Evolutionary conservation across 1,140 invertebrate genomes (phyloP).

Genomic region (Philopotamus ludificatus): DNA sequence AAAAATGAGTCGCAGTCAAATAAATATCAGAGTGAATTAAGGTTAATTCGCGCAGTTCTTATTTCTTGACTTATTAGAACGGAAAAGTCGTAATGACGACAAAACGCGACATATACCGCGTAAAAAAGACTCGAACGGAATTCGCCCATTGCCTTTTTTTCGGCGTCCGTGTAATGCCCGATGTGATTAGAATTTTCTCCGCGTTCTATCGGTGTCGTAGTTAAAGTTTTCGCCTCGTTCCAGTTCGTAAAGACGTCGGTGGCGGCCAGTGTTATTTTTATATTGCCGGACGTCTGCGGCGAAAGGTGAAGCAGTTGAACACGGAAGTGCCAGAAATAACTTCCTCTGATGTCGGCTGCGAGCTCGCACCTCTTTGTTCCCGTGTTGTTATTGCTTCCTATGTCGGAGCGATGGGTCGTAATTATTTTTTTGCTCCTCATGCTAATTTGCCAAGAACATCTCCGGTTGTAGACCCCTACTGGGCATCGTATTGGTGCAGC

Average conservation of each 20-base stretch:
- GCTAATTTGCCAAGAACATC: neutral
- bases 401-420: neutral
- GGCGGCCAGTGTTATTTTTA: slow-evolving; percentile 18
- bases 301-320: slow-evolving; percentile 24
- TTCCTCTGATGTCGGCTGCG: slow-evolving; percentile 24
- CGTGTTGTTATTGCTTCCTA: neutral
- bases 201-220: slow-evolving; percentile 1
- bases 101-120: too few species aligned
- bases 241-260: too few species aligned
- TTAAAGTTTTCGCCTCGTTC: neutral
- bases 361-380: slow-evolving; percentile 6
- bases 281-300: slow-evolving; percentile 33
- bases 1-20: too few species aligned
- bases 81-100: too few species aligned
- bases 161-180: too few species aligned
- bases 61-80: too few species aligned
- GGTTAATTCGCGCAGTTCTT: too few species aligned
- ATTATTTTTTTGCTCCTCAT: neutral
- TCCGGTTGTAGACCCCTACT: neutral
- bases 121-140: too few species aligned
- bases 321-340: slow-evolving; percentile 40
- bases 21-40: too few species aligned
- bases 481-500: neutral
- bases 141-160: too few species aligned
- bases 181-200: neutral